Evolutionary conservation across 1,140 invertebrate genomes (phyloP).

Genomic region (Neodiprion pinetum): DNA sequence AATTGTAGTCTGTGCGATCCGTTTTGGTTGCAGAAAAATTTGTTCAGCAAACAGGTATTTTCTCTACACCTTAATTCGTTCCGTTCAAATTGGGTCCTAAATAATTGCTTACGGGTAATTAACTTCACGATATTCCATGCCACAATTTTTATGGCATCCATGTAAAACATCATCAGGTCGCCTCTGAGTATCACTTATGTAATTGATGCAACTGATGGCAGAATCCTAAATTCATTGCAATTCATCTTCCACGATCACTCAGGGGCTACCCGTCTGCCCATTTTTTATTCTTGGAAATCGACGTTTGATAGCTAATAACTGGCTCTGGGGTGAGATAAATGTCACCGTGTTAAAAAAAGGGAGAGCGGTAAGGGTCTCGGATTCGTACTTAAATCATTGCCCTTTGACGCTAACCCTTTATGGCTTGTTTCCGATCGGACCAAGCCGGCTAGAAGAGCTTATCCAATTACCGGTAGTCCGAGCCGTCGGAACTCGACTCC

Average conservation of each 20-base stretch:
- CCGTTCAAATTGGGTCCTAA: too few species aligned
- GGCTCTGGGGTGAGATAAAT: not conserved
- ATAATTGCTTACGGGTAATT: too few species aligned
- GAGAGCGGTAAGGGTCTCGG: not conserved
- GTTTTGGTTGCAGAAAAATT: too few species aligned
- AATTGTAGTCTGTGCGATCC: not conserved
- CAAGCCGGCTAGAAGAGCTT: not conserved
- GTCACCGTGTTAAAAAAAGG: not conserved
- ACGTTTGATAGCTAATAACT: not conserved
- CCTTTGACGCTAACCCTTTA: not conserved
- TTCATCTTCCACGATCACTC: not conserved
- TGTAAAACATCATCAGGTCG: too few species aligned
- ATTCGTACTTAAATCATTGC: not conserved
- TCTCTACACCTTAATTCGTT: too few species aligned
- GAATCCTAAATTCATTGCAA: not conserved
- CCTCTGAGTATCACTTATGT: not conserved
- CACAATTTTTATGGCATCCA: too few species aligned
- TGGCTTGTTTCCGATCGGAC: not conserved
- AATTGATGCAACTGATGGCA: not conserved
- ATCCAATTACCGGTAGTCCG: slow-evolving; percentile 4
- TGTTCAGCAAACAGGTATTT: too few species aligned
- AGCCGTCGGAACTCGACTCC: not conserved
- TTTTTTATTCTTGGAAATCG: not conserved
- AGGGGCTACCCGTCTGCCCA: too few species aligned
- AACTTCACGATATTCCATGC: too few species aligned